phyloP scores from a whole-genome alignment of 37 sponge, comb jelly and placozoan species.

The Chondrilla cf. caribensis region DNA sequence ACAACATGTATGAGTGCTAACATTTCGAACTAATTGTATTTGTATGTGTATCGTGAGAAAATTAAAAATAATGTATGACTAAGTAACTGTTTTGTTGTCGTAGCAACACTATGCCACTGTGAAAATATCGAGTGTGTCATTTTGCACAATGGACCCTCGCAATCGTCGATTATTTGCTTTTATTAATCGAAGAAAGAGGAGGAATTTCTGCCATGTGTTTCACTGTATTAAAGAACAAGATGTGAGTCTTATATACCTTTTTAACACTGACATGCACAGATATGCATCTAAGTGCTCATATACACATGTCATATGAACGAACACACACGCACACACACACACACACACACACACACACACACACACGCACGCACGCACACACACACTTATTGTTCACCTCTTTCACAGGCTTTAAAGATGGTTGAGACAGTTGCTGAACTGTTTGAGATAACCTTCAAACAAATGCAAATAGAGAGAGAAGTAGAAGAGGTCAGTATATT shows the following conservation, averaged over 20 bases:
- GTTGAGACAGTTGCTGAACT: conserved; percentile 82
- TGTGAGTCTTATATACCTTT: conserved; percentile 35
- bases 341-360: too few relatives aligned
- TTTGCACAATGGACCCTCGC: conserved; percentile 84
- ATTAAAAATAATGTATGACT: too few relatives aligned
- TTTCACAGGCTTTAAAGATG: conserved; percentile 68
- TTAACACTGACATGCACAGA: neutral
- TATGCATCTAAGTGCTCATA: too few relatives aligned
- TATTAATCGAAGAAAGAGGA: conserved; percentile 74
- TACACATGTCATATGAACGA: too few relatives aligned
- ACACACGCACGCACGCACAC: too few relatives aligned
- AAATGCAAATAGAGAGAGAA: conserved; percentile 32
- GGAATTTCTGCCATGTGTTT: conserved; percentile 90
- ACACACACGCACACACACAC: too few relatives aligned
- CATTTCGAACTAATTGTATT: neutral
- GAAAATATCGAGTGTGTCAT: conserved; percentile 81
- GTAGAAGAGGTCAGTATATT: conserved; percentile 13
- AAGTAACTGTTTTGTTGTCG: too few relatives aligned
- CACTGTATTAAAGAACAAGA: conserved; percentile 77
- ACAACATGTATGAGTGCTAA: neutral
- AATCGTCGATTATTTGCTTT: conserved; percentile 83
- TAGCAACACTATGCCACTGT: conserved; percentile 77
- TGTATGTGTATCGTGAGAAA: neutral
- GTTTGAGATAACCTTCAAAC: conserved; percentile 72
- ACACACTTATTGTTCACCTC: neutral